Conservation (phyloP, 2,797 vertebrate genomes). For the Echeneis naucrates region DNA sequence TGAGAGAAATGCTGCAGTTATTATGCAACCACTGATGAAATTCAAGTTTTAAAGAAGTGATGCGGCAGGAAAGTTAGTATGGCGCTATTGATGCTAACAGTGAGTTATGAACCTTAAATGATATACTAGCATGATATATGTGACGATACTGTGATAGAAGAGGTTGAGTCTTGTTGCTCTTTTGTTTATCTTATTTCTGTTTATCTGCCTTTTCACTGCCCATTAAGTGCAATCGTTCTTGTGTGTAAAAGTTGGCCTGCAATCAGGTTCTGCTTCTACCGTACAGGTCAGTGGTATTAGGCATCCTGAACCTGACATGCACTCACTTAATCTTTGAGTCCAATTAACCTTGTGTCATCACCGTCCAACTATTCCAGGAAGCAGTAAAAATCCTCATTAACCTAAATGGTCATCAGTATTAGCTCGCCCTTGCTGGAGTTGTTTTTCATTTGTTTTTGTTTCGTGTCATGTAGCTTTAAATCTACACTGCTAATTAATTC, state of each 20-base stretch:
- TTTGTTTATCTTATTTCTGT: no score
- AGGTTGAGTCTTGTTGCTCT: no score
- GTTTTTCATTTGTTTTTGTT: constrained; percentile 49
- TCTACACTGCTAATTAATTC: constrained; percentile 29
- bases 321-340: constrained; percentile 76
- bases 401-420: constrained; percentile 62
- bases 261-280: constrained; percentile 31
- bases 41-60: not conserved
- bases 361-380: constrained; percentile 64
- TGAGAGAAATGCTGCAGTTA: not conserved
- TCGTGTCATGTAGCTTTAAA: constrained; percentile 32
- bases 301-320: constrained; percentile 61
- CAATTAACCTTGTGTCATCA: constrained; percentile 74
- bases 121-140: no score
- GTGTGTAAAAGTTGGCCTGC: not conserved
- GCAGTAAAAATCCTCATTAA: constrained; percentile 71
- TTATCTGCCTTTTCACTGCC: no score
- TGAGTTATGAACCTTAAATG: no score
- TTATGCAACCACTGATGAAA: not conserved
- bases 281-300: constrained; percentile 50
- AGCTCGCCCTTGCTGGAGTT: constrained; percentile 28
- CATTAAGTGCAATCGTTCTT: no score
- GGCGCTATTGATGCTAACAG: no score
- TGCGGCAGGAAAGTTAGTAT: not conserved
- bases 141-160: no score